These are phyloP conservation scores for Tapirus terrestris DNA, from an alignment of 2,113 vertebrate genomes.

Conservation along the genomic window DNA sequence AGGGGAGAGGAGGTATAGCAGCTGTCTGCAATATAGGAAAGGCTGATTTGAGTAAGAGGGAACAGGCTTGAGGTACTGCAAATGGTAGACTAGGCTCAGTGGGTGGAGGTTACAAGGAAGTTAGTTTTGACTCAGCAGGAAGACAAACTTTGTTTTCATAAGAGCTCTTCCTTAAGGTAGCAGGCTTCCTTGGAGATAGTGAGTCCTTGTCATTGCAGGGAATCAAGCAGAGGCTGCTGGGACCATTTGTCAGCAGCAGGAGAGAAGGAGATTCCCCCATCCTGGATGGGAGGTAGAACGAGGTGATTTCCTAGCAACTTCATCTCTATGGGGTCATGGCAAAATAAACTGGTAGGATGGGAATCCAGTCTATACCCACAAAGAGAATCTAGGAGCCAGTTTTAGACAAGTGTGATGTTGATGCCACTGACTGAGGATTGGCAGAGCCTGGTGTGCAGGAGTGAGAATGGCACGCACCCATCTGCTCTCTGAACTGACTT, in stretches of 20 bases:
- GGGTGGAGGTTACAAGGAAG: background rate
- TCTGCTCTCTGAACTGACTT: background rate
- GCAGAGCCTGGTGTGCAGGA: background rate
- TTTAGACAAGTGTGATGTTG: background rate
- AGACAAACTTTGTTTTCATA: slow-evolving; percentile 14
- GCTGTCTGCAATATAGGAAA: background rate
- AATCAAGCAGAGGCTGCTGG: background rate
- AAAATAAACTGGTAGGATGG: background rate
- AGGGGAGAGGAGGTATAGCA: background rate
- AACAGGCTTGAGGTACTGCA: background rate
- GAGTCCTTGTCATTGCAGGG: background rate
- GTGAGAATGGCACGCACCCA: background rate
- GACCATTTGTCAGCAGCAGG: background rate
- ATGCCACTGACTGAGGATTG: background rate
- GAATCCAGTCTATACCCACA: background rate
- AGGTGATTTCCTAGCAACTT: background rate
- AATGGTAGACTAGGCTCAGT: background rate
- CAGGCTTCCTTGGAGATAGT: background rate
- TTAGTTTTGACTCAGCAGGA: slow-evolving; percentile 45
- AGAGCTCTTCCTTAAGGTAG: background rate
- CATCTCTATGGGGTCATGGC: background rate
- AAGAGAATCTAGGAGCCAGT: background rate
- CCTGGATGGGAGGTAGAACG: background rate
- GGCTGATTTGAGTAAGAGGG: background rate
- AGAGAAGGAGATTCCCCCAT: background rate